Conservation (phyloP, 2,888 invertebrate genomes). For the Cordilura impudica region DNA sequence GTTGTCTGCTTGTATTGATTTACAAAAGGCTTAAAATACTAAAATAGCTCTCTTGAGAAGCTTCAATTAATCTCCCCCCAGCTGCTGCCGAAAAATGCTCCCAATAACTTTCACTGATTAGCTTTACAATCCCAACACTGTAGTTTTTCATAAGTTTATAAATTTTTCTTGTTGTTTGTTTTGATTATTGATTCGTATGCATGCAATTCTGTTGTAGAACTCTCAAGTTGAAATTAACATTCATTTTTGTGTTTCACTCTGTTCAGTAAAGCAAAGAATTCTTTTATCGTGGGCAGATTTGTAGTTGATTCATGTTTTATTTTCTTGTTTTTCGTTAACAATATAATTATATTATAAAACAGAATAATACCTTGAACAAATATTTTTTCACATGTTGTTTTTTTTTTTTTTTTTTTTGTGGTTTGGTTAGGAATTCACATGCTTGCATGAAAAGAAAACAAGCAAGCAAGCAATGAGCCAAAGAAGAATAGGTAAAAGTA, state of each 20-base stretch:
- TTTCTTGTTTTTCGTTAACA: not conserved
- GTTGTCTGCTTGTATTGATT: too few relatives aligned
- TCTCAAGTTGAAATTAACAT: constrained; percentile 44
- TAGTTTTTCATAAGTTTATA: too few relatives aligned
- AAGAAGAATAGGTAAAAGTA: constrained; percentile 30
- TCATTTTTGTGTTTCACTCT: not conserved
- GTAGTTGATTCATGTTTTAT: not conserved
- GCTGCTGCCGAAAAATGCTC: too few relatives aligned
- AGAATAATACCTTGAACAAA: not conserved
- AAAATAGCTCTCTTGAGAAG: too few relatives aligned
- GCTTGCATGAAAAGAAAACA: too few relatives aligned
- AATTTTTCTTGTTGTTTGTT: not conserved
- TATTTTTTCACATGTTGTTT: not conserved
- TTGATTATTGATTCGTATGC: constrained; percentile 49
- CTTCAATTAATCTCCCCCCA: too few relatives aligned
- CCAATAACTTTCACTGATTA: too few relatives aligned
- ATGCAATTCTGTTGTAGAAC: constrained; percentile 45
- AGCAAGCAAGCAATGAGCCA: too few relatives aligned
- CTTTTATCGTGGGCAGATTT: constrained; percentile 2
- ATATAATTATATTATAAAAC: not conserved
- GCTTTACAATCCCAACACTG: too few relatives aligned
- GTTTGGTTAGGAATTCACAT: not conserved
- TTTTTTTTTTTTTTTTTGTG: not conserved
- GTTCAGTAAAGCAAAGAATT: not conserved
- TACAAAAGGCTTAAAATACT: too few relatives aligned